Evolutionary conservation across 2,797 vertebrate species (phyloP).

Genomic region (Brachyrhaphis roseni): DNA sequence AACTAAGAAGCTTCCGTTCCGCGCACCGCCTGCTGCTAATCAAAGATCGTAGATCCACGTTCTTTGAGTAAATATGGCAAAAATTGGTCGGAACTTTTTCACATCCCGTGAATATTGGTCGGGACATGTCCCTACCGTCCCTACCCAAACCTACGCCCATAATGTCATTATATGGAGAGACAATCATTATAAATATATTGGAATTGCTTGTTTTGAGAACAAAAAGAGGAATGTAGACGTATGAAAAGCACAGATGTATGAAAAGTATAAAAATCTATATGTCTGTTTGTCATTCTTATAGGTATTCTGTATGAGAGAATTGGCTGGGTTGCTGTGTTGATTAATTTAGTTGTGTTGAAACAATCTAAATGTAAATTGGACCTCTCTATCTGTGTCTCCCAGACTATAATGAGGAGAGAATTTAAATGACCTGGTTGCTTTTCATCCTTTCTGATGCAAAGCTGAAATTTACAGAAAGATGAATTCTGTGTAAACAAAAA

Average conservation of each 20-base stretch:
- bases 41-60: too few relatives aligned
- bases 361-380: slow-evolving; percentile 88
- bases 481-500: slow-evolving; percentile 71
- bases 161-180: neutral
- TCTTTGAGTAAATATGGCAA: too few relatives aligned
- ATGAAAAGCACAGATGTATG: slow-evolving; percentile 6
- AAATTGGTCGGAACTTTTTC: too few relatives aligned
- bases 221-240: slow-evolving; percentile 1
- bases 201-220: slow-evolving; percentile 12
- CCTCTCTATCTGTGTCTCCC: slow-evolving; percentile 83
- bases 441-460: slow-evolving; percentile 77
- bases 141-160: too few relatives aligned
- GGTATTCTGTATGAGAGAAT: slow-evolving; percentile 55
- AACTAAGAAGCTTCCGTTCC: too few relatives aligned
- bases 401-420: slow-evolving; percentile 82
- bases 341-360: slow-evolving; percentile 85
- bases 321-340: slow-evolving; percentile 71
- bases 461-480: slow-evolving; percentile 74
- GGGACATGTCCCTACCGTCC: too few relatives aligned
- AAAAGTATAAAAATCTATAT: slow-evolving; percentile 18
- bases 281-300: slow-evolving; percentile 47
- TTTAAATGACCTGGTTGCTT: slow-evolving; percentile 81
- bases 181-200: neutral
- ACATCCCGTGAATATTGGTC: too few relatives aligned
- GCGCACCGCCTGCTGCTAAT: too few relatives aligned